Percentiles rank a stretch among this genome's conserved stretches.
Conservation (phyloP, 2,113 vertebrate species). For the Ariopsis seemanni region DNA sequence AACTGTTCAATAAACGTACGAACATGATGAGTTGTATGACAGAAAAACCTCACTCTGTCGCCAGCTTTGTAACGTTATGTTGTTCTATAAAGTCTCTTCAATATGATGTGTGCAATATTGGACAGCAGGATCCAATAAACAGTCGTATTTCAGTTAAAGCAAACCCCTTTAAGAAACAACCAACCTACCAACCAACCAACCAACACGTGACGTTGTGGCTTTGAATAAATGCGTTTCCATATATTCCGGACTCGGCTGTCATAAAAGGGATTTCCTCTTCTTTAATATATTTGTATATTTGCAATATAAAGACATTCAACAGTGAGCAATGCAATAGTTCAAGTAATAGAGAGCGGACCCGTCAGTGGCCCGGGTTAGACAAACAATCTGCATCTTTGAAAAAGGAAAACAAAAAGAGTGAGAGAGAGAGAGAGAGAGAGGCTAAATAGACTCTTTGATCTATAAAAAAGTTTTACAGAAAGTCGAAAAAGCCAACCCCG, state of each 20-base stretch:
- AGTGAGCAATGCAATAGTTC: conserved; percentile 75
- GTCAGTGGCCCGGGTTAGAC: conserved; percentile 54
- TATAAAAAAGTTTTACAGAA: conserved; percentile 27
- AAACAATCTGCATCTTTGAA: conserved; percentile 47
- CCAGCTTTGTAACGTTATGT: conserved; percentile 40
- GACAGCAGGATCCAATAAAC: conserved; percentile 51
- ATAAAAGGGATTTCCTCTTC: conserved; percentile 59
- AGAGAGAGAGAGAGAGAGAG: conserved; percentile 12
- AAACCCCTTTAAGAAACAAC: conserved; percentile 48
- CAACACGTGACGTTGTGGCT: conserved; percentile 26
- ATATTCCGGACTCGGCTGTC: conserved; percentile 44
- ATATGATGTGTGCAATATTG: conserved; percentile 67
- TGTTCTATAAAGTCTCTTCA: conserved; percentile 47
- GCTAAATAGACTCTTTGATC: conserved; percentile 30
- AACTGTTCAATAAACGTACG: conserved; percentile 35
- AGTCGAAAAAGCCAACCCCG: background rate
- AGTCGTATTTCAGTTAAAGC: conserved; percentile 48
- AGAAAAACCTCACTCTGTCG: background rate
- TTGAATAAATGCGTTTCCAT: conserved; percentile 45
- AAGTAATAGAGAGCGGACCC: conserved; percentile 69
- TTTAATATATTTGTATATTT: conserved; percentile 64
- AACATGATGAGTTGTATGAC: conserved; percentile 36
- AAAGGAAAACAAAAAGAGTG: conserved; percentile 27
- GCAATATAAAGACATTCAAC: conserved; percentile 78
- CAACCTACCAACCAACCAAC: conserved; percentile 25